Percentiles rank a stretch among this genome's conserved stretches.
Evolutionary conservation across 2,797 vertebrate genomes (phyloP).

Genomic region (Melanotaenia nigrans): DNA sequence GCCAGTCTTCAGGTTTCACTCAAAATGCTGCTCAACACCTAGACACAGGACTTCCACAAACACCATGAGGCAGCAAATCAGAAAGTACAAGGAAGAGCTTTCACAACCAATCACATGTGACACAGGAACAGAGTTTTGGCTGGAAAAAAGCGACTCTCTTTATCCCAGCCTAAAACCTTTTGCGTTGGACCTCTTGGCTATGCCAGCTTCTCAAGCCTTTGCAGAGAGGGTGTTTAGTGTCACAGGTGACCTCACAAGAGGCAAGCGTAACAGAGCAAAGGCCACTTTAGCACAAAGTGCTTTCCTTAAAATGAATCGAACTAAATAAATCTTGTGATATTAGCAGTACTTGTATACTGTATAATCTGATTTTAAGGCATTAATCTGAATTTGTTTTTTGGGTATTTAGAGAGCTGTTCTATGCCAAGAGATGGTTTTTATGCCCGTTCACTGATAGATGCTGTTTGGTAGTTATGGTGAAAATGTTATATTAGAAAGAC

Average conservation of each 20-base stretch:
- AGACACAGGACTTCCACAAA: no score
- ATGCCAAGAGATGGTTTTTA: no score
- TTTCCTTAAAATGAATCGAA: slow-evolving; percentile 23
- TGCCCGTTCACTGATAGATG: no score
- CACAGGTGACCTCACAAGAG: slow-evolving; percentile 22
- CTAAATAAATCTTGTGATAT: not conserved
- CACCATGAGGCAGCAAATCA: no score
- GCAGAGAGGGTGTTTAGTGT: slow-evolving; percentile 15
- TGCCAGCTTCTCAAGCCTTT: slow-evolving; percentile 25
- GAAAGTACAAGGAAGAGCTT: not conserved
- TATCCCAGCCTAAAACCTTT: slow-evolving; percentile 18
- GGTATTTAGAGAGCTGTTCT: no score
- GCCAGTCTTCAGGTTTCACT: no score
- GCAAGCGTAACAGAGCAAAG: not conserved
- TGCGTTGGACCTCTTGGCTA: slow-evolving; percentile 6
- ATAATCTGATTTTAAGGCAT: no score
- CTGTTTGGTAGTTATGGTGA: no score
- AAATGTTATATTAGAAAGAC: no score
- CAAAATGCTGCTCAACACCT: no score
- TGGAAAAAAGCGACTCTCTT: slow-evolving; percentile 1
- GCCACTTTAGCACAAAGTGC: slow-evolving; percentile 6
- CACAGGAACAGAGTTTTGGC: slow-evolving; percentile 1
- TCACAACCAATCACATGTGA: not conserved
- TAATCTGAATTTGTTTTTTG: no score
- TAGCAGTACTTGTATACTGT: not conserved